A percentile compares a stretch with the other conserved stretches of the same genome.
These are phyloP conservation scores for Aplodontia rufa DNA, from an alignment of 2,113 vertebrate species.

Conservation along the genomic window DNA sequence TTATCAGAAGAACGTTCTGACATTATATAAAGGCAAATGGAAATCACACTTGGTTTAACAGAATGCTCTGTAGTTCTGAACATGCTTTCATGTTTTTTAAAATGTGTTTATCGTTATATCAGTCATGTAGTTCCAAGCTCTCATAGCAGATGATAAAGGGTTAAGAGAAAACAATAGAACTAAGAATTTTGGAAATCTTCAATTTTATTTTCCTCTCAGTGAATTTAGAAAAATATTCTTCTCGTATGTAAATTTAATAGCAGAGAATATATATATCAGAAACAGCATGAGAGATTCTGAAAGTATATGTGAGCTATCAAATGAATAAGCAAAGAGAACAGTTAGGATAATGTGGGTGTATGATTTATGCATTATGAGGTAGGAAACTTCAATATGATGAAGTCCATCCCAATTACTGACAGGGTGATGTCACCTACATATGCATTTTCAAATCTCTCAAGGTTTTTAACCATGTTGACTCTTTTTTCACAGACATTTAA, in stretches of 20 bases:
- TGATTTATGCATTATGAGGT: not conserved
- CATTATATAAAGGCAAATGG: not conserved
- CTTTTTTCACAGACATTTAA: not conserved
- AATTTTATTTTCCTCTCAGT: conserved; percentile 5
- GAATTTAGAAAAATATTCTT: not conserved
- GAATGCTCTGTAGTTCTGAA: not conserved
- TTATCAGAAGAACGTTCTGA: not conserved
- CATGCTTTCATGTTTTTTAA: not conserved
- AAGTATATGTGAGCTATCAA: not conserved
- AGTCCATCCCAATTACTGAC: not conserved
- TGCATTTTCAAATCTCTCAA: not conserved
- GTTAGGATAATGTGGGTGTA: not conserved
- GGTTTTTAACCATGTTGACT: not conserved
- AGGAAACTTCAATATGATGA: not conserved
- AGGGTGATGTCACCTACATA: not conserved
- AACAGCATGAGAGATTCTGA: not conserved
- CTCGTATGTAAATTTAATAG: not conserved
- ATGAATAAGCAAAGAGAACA: not conserved
- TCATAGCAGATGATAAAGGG: not conserved
- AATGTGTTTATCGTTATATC: not conserved
- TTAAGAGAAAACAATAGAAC: not conserved
- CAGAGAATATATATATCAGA: not conserved
- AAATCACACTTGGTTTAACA: conserved; percentile 1
- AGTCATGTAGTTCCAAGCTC: not conserved
- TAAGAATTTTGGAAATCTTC: not conserved